Evolutionary conservation across 2,888 invertebrate species (phyloP).

Genomic region (Meliscaeva auricollis): DNA sequence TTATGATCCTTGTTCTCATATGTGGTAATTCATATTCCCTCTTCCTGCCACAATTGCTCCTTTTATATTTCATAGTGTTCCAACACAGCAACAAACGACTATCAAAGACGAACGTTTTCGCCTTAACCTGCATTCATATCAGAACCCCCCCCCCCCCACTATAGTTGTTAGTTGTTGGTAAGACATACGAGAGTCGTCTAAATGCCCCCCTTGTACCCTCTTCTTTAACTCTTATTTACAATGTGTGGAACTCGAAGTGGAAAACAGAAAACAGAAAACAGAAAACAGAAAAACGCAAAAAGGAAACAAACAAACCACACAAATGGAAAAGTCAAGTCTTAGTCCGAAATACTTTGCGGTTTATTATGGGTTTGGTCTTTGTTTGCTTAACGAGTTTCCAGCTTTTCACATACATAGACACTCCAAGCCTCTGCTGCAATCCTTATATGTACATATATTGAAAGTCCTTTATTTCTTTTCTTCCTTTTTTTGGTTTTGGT

Average conservation of each 20-base stretch:
- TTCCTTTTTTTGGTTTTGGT: background rate
- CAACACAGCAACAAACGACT: slow-evolving; percentile 14
- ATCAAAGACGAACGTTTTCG: slow-evolving; percentile 1
- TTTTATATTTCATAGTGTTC: slow-evolving; percentile 32
- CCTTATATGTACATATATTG: background rate
- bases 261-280: slow-evolving; percentile 53
- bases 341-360: slow-evolving; percentile 76
- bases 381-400: slow-evolving; percentile 59
- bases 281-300: slow-evolving; percentile 57
- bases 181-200: slow-evolving; percentile 8
- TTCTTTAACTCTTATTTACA: slow-evolving; percentile 55
- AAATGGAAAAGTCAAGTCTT: slow-evolving; percentile 75
- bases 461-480: background rate
- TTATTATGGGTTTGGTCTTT: slow-evolving; percentile 71
- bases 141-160: background rate
- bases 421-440: background rate
- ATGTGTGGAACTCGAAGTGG: slow-evolving; percentile 57
- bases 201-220: background rate
- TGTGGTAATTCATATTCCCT: slow-evolving; percentile 68
- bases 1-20: slow-evolving; percentile 71
- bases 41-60: slow-evolving; percentile 59
- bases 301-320: slow-evolving; percentile 72
- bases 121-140: background rate
- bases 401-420: background rate
- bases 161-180: slow-evolving; percentile 7